phyloP scores from a whole-genome alignment of 2,113 vertebrate genomes.

The Gobiocypris rarus region DNA sequence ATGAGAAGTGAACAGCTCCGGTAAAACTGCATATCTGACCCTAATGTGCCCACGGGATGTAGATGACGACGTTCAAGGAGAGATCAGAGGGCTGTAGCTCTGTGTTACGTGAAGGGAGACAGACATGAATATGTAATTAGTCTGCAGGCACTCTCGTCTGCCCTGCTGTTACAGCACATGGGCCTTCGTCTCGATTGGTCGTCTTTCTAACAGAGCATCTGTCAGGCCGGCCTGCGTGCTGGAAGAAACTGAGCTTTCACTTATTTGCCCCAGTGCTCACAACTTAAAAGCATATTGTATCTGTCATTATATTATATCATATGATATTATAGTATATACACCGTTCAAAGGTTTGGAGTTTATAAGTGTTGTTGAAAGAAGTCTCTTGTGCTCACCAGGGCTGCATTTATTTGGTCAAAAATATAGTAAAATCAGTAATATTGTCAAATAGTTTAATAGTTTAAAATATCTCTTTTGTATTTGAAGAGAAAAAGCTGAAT shows the following conservation, averaged over 20 bases:
- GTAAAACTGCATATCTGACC: neutral
- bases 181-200: slow-evolving; percentile 34
- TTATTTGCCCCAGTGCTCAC: slow-evolving; percentile 27
- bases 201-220: slow-evolving; percentile 57
- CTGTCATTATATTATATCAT: neutral
- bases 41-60: neutral
- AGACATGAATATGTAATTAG: slow-evolving; percentile 45
- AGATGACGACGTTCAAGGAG: neutral
- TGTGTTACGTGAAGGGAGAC: slow-evolving; percentile 33
- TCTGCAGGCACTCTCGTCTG: slow-evolving; percentile 19
- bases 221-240: slow-evolving; percentile 48
- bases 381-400: too few species aligned
- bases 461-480: too few species aligned
- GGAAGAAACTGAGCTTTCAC: slow-evolving; percentile 54
- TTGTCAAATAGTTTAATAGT: neutral
- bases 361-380: neutral
- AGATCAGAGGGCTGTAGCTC: neutral
- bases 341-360: neutral
- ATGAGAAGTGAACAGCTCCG: slow-evolving; percentile 12
- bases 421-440: neutral
- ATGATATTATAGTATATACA: neutral
- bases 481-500: too few species aligned
- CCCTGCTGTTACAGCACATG: slow-evolving; percentile 41
- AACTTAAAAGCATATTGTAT: neutral
- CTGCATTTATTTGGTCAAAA: too few species aligned